Evolutionary conservation across 2,888 invertebrate genomes (phyloP).

Genomic region (Panopea generosa): DNA sequence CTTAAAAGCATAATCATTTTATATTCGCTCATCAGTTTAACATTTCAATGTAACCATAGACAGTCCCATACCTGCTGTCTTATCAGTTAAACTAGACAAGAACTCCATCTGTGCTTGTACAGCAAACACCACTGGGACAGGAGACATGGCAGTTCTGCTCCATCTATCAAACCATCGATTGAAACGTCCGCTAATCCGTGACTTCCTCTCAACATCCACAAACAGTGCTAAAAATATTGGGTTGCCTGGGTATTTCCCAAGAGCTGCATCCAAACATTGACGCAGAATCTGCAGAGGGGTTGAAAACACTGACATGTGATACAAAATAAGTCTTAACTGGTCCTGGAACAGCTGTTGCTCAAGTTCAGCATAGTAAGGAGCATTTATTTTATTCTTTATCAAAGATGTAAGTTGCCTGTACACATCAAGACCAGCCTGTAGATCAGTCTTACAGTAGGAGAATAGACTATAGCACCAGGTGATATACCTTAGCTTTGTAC

Average conservation of each 20-base stretch:
- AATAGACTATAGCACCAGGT: slow-evolving; percentile 79
- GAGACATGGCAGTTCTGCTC: slow-evolving; percentile 51
- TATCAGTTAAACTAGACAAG: slow-evolving; percentile 11
- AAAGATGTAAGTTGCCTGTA: slow-evolving; percentile 14
- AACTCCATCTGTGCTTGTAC: slow-evolving; percentile 70
- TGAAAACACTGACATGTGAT: slow-evolving; percentile 69
- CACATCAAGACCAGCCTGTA: slow-evolving; percentile 60
- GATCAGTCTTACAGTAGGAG: slow-evolving; percentile 76
- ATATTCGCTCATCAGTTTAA: too few species aligned
- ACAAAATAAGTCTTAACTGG: slow-evolving; percentile 68
- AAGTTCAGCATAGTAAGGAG: not conserved
- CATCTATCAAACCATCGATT: slow-evolving; percentile 74
- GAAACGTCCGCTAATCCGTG: slow-evolving; percentile 77
- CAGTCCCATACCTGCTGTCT: too few species aligned
- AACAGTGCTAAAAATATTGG: slow-evolving; percentile 73
- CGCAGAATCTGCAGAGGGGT: slow-evolving; percentile 72
- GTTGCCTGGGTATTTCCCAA: slow-evolving; percentile 75
- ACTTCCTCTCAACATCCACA: slow-evolving; percentile 75
- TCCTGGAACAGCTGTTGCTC: slow-evolving; percentile 50
- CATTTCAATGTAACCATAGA: too few species aligned
- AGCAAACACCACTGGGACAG: slow-evolving; percentile 66
- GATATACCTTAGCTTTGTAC: slow-evolving; percentile 33
- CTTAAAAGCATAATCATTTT: too few species aligned
- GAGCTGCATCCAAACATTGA: slow-evolving; percentile 67
- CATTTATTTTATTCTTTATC: not conserved